These are phyloP conservation scores for Polypterus bichir DNA, from an alignment of 2,113 vertebrate genomes.

Conservation along the genomic window DNA sequence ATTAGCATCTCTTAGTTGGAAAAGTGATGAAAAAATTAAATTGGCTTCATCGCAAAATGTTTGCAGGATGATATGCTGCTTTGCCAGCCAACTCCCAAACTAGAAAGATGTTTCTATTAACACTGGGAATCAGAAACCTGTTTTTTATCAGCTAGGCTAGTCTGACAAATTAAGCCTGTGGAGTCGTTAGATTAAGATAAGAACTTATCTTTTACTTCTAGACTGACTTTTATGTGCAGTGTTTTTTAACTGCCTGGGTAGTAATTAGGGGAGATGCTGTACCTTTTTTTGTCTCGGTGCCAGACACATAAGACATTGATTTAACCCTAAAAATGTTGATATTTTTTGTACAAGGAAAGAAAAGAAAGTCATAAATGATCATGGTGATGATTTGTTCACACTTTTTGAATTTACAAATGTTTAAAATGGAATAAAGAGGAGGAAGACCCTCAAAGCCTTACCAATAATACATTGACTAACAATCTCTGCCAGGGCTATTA, in stretches of 20 bases:
- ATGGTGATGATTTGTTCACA: too few species aligned
- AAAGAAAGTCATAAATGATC: too few species aligned
- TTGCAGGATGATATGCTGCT: slow-evolving; percentile 61
- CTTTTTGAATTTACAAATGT: too few species aligned
- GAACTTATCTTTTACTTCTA: slow-evolving; percentile 85
- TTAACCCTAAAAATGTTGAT: slow-evolving; percentile 43
- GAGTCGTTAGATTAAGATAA: slow-evolving; percentile 98
- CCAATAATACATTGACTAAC: too few species aligned
- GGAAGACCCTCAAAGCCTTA: too few species aligned
- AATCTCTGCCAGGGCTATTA: too few species aligned
- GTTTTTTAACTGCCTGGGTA: slow-evolving; percentile 76
- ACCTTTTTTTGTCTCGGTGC: slow-evolving; percentile 16
- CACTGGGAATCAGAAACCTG: slow-evolving; percentile 70
- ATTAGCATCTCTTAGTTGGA: slow-evolving; percentile 57
- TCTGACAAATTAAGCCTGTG: slow-evolving; percentile 92
- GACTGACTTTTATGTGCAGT: slow-evolving; percentile 86
- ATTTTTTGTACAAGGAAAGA: too few species aligned
- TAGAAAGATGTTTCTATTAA: slow-evolving; percentile 79
- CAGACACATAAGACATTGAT: slow-evolving; percentile 40
- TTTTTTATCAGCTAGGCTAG: slow-evolving; percentile 69
- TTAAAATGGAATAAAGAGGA: too few species aligned
- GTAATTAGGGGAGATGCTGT: slow-evolving; percentile 82
- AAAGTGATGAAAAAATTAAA: slow-evolving; percentile 60
- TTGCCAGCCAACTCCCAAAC: slow-evolving; percentile 61
- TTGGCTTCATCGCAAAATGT: slow-evolving; percentile 63